These are phyloP conservation scores for Idaea biselata DNA, from an alignment of 2,888 invertebrate species.

Conservation along the genomic window DNA sequence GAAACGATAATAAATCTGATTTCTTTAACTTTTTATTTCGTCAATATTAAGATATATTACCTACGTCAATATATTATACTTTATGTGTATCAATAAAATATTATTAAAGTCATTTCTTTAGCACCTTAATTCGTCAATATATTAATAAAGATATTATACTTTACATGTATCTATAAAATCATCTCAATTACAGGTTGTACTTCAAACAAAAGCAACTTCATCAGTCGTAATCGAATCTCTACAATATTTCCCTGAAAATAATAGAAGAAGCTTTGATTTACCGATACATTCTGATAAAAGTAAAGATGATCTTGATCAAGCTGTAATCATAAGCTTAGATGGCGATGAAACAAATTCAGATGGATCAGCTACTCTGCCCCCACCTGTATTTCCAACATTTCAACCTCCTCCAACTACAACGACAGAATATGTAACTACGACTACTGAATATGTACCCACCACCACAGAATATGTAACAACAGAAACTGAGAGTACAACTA, in stretches of 20 bases:
- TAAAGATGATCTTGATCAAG: not conserved
- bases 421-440: not conserved
- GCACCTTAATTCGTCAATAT: too few species aligned
- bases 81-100: too few species aligned
- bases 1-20: too few species aligned
- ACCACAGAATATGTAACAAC: not conserved
- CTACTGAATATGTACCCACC: not conserved
- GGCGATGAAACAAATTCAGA: not conserved
- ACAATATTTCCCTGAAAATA: conserved; percentile 9
- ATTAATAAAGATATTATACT: too few species aligned
- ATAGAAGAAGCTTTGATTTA: not conserved
- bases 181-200: conserved; percentile 28
- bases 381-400: not conserved
- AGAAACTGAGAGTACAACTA: conserved; percentile 4
- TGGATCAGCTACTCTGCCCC: not conserved
- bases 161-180: too few species aligned
- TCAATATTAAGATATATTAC: too few species aligned
- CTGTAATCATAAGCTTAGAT: not conserved
- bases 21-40: too few species aligned
- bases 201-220: conserved; percentile 22
- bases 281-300: not conserved
- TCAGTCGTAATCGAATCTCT: conserved; percentile 20
- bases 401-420: not conserved
- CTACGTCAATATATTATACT: too few species aligned
- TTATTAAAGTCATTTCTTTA: too few species aligned